phyloP scores from a whole-genome alignment of 2,888 invertebrate species.

The Idaea aversata region DNA sequence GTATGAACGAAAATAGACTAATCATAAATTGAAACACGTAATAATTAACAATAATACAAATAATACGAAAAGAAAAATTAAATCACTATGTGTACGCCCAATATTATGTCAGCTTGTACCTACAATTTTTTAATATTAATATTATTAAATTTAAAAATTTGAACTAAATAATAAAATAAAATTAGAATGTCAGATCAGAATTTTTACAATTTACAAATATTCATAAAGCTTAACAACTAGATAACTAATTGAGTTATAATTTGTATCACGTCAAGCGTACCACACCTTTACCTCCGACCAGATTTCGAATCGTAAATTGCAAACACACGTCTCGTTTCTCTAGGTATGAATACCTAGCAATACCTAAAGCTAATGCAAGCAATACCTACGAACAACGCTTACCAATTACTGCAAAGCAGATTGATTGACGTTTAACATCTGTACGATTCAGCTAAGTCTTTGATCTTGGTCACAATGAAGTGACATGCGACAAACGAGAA shows the following conservation, averaged over 20 bases:
- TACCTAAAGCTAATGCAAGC: conserved; percentile 8
- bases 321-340: neutral
- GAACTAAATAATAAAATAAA: too few relatives aligned
- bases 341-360: neutral
- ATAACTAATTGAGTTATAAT: neutral
- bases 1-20: too few relatives aligned
- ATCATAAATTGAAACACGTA: too few relatives aligned
- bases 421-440: conserved; percentile 34
- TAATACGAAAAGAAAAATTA: too few relatives aligned
- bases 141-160: too few relatives aligned
- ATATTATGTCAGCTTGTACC: too few relatives aligned
- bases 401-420: conserved; percentile 35
- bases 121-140: too few relatives aligned
- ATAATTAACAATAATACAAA: too few relatives aligned
- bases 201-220: too few relatives aligned
- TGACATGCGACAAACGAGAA: conserved; percentile 15
- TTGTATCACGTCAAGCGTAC: neutral
- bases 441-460: conserved; percentile 7
- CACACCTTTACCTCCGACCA: neutral
- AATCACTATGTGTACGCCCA: too few relatives aligned
- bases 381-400: conserved; percentile 27
- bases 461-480: neutral
- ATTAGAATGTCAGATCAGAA: too few relatives aligned
- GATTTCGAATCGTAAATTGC: neutral
- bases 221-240: neutral